Evolutionary conservation across 2,797 vertebrate species (phyloP).

Genomic region (Brotula barbata): DNA sequence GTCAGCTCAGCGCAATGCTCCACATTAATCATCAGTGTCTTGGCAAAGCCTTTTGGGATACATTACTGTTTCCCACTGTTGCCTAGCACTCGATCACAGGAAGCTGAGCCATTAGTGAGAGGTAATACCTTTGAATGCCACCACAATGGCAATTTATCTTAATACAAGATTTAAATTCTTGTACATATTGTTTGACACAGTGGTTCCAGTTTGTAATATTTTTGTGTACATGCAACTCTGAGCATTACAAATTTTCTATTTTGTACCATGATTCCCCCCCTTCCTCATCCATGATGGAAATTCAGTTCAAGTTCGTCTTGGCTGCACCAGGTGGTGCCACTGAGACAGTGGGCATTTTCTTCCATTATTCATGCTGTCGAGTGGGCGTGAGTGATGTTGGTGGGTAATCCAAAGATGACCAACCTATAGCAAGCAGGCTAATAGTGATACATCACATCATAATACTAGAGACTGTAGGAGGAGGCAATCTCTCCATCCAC

Average conservation of each 20-base stretch:
- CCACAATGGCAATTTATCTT: conserved; percentile 40
- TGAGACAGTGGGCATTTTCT: conserved; percentile 6
- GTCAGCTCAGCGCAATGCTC: conserved; percentile 19
- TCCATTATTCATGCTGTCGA: conserved; percentile 31
- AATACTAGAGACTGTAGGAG: conserved; percentile 2
- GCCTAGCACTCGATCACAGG: conserved; percentile 49
- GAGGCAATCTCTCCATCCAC: not conserved
- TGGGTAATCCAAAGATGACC: conserved; percentile 36
- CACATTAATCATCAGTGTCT: conserved; percentile 61
- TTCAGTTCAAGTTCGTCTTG: conserved; percentile 8
- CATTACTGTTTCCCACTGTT: conserved; percentile 45
- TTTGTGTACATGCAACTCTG: conserved; percentile 1
- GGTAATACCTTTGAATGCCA: conserved; percentile 59
- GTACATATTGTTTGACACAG: not conserved
- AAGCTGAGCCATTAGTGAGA: conserved; percentile 55
- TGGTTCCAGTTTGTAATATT: not conserved
- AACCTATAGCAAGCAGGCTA: not conserved
- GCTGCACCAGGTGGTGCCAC: not conserved
- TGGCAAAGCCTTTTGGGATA: conserved; percentile 57
- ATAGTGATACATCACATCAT: conserved; percentile 28
- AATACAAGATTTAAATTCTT: conserved; percentile 20
- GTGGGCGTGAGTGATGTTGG: conserved; percentile 13
- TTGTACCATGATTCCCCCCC: not conserved
- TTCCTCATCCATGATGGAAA: not conserved
- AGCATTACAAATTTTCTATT: not conserved